Evolutionary conservation across 2,888 invertebrate species (phyloP), one percentile per base, ranked within the genome.

Genomic region (Proisotoma minuta): DNA sequence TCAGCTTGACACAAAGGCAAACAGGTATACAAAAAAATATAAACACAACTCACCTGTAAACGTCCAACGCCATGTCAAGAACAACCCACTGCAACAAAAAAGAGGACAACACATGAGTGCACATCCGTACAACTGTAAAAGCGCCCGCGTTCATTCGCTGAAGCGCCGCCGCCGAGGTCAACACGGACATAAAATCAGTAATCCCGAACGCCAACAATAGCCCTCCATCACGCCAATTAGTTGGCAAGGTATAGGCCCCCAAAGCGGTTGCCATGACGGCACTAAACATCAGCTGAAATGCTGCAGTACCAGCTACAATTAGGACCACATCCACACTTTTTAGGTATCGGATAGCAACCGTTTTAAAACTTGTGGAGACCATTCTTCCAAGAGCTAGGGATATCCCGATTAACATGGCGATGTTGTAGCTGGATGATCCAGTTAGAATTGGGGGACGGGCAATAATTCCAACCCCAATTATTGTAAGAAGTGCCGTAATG

Each of bases 31-130:
- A n/a, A n/a, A n/a, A n/a, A n/a, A n/a, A n/a, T n/a, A n/a, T n/a
- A n/a, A n/a, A n/a, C n/a, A n/a, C n/a, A n/a, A n/a, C n/a, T n/a
- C 34, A 66, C 70, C 66, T 71, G 51, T 34, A 69, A 1, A 60
- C 2, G 50, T 72, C 70, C 0, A 70, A 70, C 10, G 39, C n/a
- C 18, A 51, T 48, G 18, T 59, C 60, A 2, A 71, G 34, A 29
- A 71, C 62, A 4, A 69, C n/a, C 40, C 59, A 65, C 57, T 72
- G 72, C 59, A 69, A 62, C 15, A 70, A 24, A 27, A 69, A 72
- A n/a, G 71, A 50, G 29, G 69, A 64, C 10, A 71, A 20, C 1
- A 61, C 57, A n/a, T n/a, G n/a, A 24, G 65, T 62, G 39, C 60
- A 57, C 0, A 63, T 60, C 20, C 62, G 28, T 1, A 65, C 59